A percentile compares a stretch with the other conserved stretches of the same genome.
Conservation (phyloP, 2,113 vertebrate genomes). For the Tragelaphus scriptus region DNA sequence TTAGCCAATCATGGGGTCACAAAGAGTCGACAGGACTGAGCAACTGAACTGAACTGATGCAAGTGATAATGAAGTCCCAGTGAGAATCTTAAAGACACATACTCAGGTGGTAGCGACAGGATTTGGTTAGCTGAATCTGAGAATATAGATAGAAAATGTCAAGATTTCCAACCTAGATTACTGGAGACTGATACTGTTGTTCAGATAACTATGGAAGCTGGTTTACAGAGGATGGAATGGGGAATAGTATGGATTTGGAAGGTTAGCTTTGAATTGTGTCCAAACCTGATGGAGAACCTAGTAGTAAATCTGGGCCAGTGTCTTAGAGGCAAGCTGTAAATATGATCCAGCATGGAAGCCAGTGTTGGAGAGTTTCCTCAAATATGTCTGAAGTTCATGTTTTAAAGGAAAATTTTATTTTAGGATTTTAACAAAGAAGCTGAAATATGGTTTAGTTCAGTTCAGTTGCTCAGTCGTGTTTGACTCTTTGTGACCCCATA, state of each 20-base stretch:
- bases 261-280: background rate
- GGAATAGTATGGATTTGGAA: background rate
- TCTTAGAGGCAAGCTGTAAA: background rate
- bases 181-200: background rate
- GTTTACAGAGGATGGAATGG: background rate
- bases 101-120: background rate
- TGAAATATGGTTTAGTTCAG: background rate
- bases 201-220: background rate
- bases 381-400: background rate
- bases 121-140: background rate
- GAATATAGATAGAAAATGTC: background rate
- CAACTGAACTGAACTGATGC: too few species aligned
- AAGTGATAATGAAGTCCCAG: background rate
- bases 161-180: background rate
- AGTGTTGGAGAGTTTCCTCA: background rate
- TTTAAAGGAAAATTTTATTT: conserved; percentile 13
- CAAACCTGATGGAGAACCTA: background rate
- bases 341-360: background rate
- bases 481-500: too few species aligned
- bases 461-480: too few species aligned
- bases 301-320: background rate
- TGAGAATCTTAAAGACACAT: background rate
- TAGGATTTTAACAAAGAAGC: background rate
- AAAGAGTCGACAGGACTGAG: too few species aligned
- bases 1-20: background rate